Evolutionary conservation across 2,888 invertebrate species (phyloP).

Genomic region (Pedicia rivosa): DNA sequence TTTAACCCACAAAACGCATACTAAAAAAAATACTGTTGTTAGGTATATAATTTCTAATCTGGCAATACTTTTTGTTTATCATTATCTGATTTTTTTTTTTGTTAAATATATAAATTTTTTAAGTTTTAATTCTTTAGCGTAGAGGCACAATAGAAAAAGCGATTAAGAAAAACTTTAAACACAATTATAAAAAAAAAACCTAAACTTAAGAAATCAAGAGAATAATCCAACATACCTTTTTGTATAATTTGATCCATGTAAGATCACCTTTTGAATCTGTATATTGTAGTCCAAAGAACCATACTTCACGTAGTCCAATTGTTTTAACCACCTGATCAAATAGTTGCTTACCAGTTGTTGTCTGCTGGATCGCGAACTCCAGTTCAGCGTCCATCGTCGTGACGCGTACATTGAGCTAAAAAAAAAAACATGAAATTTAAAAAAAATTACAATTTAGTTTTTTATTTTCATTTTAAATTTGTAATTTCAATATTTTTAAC

Average conservation of each 20-base stretch:
- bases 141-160: too few species aligned
- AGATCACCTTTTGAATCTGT: slow-evolving; percentile 95
- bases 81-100: too few species aligned
- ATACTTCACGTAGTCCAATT: slow-evolving; percentile 95
- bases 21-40: too few species aligned
- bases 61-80: too few species aligned
- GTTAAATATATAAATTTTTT: too few species aligned
- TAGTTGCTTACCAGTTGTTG: slow-evolving; percentile 97
- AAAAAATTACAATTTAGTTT: slow-evolving; percentile 2
- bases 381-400: slow-evolving; percentile 99
- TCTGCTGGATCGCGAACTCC: slow-evolving; percentile 99
- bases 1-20: too few species aligned
- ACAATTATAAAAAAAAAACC: not conserved
- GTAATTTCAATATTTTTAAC: too few species aligned
- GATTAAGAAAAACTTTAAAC: not conserved
- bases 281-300: slow-evolving; percentile 99
- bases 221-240: slow-evolving; percentile 61
- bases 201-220: not conserved
- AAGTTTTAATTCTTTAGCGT: too few species aligned
- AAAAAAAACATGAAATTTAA: slow-evolving; percentile 18
- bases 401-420: slow-evolving; percentile 97
- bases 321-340: slow-evolving; percentile 99
- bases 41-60: too few species aligned
- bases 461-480: not conserved
- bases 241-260: slow-evolving; percentile 98